A percentile compares a stretch with the other conserved stretches of the same genome.
phyloP scores from a whole-genome alignment of 2,888 invertebrate species.

The Litoditis marina region DNA sequence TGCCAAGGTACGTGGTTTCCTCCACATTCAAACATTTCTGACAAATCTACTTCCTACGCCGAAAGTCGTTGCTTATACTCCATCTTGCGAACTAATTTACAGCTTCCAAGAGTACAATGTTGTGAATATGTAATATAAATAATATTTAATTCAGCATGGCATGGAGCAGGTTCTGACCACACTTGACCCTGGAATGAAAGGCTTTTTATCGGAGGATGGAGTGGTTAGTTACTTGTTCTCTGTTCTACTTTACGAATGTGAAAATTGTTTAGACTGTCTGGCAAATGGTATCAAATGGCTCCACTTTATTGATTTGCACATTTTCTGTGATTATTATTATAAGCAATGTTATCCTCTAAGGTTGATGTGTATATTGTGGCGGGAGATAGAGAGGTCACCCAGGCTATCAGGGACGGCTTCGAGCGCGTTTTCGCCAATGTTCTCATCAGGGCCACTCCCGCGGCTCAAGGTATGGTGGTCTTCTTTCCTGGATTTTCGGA shows the following conservation, averaged over 20 bases:
- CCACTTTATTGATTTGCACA: no score
- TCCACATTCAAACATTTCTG: neutral
- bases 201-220: slow-evolving; percentile 34
- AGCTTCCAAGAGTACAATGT: neutral
- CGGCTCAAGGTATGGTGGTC: slow-evolving; percentile 6
- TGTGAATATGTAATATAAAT: neutral
- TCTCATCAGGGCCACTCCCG: slow-evolving; percentile 7
- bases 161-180: slow-evolving; percentile 43
- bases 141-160: slow-evolving; percentile 18
- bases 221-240: slow-evolving; percentile 27
- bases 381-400: neutral
- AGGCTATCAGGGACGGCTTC: slow-evolving; percentile 13
- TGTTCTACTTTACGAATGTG: no score
- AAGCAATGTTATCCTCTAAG: neutral
- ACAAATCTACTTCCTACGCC: neutral
- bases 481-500: neutral
- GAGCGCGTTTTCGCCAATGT: slow-evolving; percentile 15
- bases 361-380: slow-evolving; percentile 8
- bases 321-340: neutral
- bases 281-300: no score
- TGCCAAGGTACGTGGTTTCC: slow-evolving; percentile 23
- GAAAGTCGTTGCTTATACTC: neutral
- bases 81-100: neutral
- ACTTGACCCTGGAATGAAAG: slow-evolving; percentile 43
- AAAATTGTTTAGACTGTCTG: no score